Evolutionary conservation across 2,888 invertebrate species (phyloP).

Genomic region (Microplitis deprimator): DNA sequence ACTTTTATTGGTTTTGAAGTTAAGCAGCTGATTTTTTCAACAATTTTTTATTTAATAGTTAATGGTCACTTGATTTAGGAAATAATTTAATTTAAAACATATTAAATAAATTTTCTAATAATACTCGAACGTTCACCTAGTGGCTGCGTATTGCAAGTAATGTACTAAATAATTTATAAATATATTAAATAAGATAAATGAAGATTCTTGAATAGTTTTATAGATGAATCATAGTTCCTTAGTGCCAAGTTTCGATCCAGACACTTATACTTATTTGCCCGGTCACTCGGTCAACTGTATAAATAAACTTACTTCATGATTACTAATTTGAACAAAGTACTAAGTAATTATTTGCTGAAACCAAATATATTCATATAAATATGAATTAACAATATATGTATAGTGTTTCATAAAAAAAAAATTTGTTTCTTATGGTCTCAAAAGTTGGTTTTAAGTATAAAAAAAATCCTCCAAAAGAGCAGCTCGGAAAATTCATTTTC

Average conservation of each 20-base stretch:
- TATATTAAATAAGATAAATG: background rate
- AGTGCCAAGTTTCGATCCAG: conserved; percentile 4
- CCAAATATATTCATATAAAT: background rate
- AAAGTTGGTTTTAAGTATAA: too few relatives aligned
- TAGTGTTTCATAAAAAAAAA: background rate
- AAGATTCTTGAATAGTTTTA: background rate
- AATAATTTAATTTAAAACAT: too few relatives aligned
- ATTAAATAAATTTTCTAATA: background rate
- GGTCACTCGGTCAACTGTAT: conserved; percentile 29
- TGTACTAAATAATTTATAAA: background rate
- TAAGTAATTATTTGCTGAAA: background rate
- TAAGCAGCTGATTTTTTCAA: too few relatives aligned
- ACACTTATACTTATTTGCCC: background rate
- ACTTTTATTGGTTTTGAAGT: too few relatives aligned
- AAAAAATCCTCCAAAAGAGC: too few relatives aligned
- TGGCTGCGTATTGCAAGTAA: background rate
- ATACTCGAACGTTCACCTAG: background rate
- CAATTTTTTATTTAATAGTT: too few relatives aligned
- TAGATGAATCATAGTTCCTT: background rate
- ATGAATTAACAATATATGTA: background rate
- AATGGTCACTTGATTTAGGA: too few relatives aligned
- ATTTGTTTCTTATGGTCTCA: too few relatives aligned
- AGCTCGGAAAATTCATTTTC: too few relatives aligned
- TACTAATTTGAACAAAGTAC: background rate
- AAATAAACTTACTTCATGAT: conserved; percentile 19